Conservation (phyloP, 2,113 vertebrate genomes). For the Sminthopsis crassicaudata region DNA sequence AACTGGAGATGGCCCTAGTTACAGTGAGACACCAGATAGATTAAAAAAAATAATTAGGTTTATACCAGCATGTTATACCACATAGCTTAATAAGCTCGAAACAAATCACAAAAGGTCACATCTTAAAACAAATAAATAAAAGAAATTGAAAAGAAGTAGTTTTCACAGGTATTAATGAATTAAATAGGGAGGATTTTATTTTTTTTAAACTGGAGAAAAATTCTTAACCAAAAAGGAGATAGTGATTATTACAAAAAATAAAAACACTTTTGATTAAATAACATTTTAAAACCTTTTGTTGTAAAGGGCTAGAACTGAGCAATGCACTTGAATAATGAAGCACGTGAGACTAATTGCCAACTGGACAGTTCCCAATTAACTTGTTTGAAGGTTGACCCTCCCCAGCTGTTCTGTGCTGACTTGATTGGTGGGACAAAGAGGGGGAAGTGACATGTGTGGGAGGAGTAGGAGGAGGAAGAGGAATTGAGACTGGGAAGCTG, state of each 20-base stretch:
- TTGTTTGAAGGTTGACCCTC: no score
- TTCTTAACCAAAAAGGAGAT: background rate
- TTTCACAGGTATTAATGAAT: background rate
- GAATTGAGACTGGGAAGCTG: no score
- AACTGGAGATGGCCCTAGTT: no score
- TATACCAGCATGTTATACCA: background rate
- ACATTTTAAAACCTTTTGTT: background rate
- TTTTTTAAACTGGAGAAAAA: background rate
- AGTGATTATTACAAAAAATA: background rate
- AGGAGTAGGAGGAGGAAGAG: no score
- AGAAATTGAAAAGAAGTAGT: background rate
- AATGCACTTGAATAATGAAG: no score
- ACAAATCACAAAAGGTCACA: background rate
- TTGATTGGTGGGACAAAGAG: no score
- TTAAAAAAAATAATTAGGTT: background rate
- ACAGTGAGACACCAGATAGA: no score
- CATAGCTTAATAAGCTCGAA: background rate
- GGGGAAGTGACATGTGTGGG: no score
- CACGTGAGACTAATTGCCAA: no score
- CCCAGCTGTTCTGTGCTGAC: no score
- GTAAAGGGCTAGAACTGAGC: no score
- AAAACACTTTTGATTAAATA: background rate
- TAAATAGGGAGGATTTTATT: background rate
- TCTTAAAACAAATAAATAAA: background rate
- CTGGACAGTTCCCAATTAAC: no score